Base-by-base conservation (phyloP, 2,797 vertebrate species). In the Rhinogobio ventralis region DNA sequence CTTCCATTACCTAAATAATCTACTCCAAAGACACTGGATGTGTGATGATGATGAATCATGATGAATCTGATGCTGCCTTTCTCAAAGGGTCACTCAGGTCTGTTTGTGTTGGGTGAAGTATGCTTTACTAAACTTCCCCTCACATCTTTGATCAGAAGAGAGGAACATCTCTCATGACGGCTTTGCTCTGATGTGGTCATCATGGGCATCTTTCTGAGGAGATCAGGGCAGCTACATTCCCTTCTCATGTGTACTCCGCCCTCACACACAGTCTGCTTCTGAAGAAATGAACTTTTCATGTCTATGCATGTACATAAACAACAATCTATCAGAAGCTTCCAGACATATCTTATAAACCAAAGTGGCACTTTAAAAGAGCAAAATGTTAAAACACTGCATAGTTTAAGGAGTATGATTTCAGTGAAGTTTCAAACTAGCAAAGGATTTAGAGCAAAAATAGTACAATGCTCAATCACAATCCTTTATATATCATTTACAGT, bases 131-230 rank as follows among this genome's bases (percentile, higher is more conserved):
- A 86, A 69, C 73, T 73, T 68, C 62, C 57, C 73, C 75, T 46
- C 60, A 86, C 55, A 82, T 82, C 80, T 86, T 83, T 82, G 85
- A 86, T 86, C 85, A 83, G 42, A 83, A 42, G 53, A 66, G 66
- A 82, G 55, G 66, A 82, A 66, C 36, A 83, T 86, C 74, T 72
- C 42, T 83, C 15, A 23, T 79, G 85, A 83, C 46, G 28, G 80
- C 23, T 69, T 78, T 71, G 73, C 55, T 82, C 71, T 80, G 53
- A 81, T 74, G 85, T 73, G 66, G 80, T 72, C 81, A 83, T 83
- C 76, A 60, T 36, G 6, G 62, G 28, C 62, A 77, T 81, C 39
- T 46, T 42, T 28, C 64, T 57, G 53, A 42, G 60, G 79, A 74
- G 67, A 82, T 76, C 55, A 51, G 66, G 64, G 76, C 74, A 36